A percentile compares a stretch with the other conserved stretches of the same genome.
phyloP scores from a whole-genome alignment of 2,797 vertebrate species.

The Mormyrops attenuatus region DNA sequence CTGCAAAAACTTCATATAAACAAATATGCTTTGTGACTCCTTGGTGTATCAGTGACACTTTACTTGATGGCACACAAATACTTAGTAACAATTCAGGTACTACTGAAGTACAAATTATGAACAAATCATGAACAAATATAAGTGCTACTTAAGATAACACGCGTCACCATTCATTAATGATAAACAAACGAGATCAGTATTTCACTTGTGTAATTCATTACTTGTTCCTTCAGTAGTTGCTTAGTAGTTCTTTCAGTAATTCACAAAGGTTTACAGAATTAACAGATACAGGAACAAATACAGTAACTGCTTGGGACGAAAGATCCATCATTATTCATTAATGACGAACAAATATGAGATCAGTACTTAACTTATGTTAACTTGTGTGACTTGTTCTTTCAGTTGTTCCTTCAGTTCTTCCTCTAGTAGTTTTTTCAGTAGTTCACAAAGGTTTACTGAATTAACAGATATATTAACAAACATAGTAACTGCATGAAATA shows the following conservation, averaged over 20 bases:
- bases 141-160: background rate
- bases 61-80: background rate
- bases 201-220: background rate
- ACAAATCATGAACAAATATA: background rate
- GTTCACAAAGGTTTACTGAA: background rate
- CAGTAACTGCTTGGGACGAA: background rate
- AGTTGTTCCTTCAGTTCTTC: background rate
- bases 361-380: background rate
- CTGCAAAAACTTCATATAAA: background rate
- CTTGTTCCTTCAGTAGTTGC: background rate
- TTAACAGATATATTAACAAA: background rate
- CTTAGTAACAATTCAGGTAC: background rate
- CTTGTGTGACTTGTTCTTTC: background rate
- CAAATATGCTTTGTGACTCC: background rate
- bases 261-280: background rate
- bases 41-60: background rate
- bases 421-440: background rate
- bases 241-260: background rate
- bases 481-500: no score
- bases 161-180: background rate
- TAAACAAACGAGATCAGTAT: background rate
- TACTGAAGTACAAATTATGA: background rate
- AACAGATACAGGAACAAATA: background rate
- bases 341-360: background rate
- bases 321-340: background rate